These are phyloP conservation scores for Capra hircus DNA, from an alignment of 2,113 vertebrate genomes.

Conservation along the genomic window DNA sequence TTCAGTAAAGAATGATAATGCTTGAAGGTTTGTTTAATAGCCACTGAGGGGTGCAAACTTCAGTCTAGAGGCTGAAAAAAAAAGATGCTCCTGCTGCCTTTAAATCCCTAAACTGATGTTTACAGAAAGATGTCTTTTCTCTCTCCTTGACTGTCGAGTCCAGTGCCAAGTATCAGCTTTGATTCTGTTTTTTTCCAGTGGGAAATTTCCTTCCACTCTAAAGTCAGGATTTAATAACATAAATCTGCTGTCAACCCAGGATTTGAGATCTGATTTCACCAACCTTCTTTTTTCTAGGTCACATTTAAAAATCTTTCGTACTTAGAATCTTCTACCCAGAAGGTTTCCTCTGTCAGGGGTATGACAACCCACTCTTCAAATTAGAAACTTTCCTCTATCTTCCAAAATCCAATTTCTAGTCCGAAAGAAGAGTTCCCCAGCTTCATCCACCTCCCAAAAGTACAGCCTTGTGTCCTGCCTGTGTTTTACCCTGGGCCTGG, in stretches of 20 bases:
- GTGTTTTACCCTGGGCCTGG: background rate
- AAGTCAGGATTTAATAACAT: constrained; percentile 31
- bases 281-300: background rate
- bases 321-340: background rate
- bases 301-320: background rate
- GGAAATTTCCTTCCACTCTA: constrained; percentile 12
- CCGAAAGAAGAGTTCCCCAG: background rate
- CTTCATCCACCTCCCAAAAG: background rate
- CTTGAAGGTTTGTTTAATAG: background rate
- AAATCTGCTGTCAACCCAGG: background rate
- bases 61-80: background rate
- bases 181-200: background rate
- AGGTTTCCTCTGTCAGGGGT: background rate
- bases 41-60: background rate
- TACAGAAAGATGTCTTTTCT: background rate
- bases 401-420: constrained; percentile 35
- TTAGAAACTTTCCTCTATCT: background rate
- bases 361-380: background rate
- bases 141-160: background rate
- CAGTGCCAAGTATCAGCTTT: background rate
- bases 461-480: background rate
- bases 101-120: background rate
- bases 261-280: background rate
- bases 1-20: background rate
- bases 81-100: background rate